Base-by-base conservation (phyloP, 1,140 invertebrate genomes). In the Drosophila quadrilineata region DNA sequence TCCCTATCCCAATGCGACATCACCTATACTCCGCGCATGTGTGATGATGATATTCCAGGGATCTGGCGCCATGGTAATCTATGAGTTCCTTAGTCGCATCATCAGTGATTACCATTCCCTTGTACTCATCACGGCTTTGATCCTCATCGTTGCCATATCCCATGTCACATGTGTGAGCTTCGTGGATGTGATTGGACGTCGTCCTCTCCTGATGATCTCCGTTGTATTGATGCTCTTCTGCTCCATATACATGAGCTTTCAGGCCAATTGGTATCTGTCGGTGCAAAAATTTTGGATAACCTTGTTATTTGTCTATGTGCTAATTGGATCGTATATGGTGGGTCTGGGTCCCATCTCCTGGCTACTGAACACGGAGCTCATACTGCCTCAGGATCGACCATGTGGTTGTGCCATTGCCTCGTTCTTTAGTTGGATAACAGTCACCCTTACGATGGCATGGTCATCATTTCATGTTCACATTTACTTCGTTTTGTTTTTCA, bases 331-430 rank as follows among this genome's bases (percentile, higher is more conserved):
- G 14, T 63, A 50, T 5, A 6, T 10, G 0, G n/a, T 43, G 0
- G 71, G 56, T 2, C 19, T 63, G 0, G 71, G 71, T 0, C 24
- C 71, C 0, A 24, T 74, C 1, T 6, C 26, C 3, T 74, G 56
- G 50, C 14, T 74, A n/a, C 19, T 74, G 2, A 48, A 29, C n/a
- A 50, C 41, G 33, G 71, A 74, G 14, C 10, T 74, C 1, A 9
- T 54, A 0, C 0, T 19, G 16, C 3, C n/a, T 0, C 5, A n/a
- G 2, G 33, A 56, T 45, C 22, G 50, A 0, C 38, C 35, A 1
- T 21, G 41, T 16, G 31, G 45, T n/a, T 63, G 50, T 5, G 12
- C 71, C 3, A 8, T 69, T 0, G 2, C 22, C 6, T 24, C 22
- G 1, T 31, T 52, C 2, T 0, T 21, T 1, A 35, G 10, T 12